Base-by-base conservation (phyloP, 1,140 invertebrate species). In the Drosophila sp. region DNA sequence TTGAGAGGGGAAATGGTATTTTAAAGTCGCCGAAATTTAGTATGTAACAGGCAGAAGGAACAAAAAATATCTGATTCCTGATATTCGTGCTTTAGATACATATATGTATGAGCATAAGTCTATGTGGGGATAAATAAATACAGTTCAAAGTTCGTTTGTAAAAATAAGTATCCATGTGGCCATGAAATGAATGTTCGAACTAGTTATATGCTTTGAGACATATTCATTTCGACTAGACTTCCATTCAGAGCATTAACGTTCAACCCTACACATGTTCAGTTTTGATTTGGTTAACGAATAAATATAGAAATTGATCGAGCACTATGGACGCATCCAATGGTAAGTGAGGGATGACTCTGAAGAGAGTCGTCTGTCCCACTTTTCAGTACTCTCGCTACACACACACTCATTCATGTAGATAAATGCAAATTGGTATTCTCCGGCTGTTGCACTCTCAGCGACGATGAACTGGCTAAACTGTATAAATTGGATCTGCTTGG, bases 401-500 rank as follows among this genome's bases (percentile, higher is more conserved):
- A 33, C 32, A 33, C 40, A 17, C 11, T 17, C 1, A 17, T 6
- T 5, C 6, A 47, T 47, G 6, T 47, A 47, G 44, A 50, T 27
- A 50, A 50, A 8, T 54, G 63, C 3, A 73, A 80, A 29, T 38
- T 84, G 0, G 77, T 77, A 62, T 76, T 84, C 33, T 33, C 47
- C 4, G 81, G 80, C 10, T 68, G 64, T 55, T 85, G 80, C 40
- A 56, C 2, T 0, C 3, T 84, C 6, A 66, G 25, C 1, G 44
- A 84, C 10, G 29, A 32, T 3, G 54, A 66, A 23, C n/a, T 84
- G 8, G 64, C 70, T 1, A 10, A 64, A 0, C 54, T 66, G 4
- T 80, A 84, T 41, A 76, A 68, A 4, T 44, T 84, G 44, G 60
- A 84, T 35, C 4, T 11, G 2, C 54, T 80, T 6, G 56, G 72